These are phyloP conservation scores for Pristionchus mayeri DNA, from an alignment of 2,888 invertebrate species.

Conservation along the genomic window DNA sequence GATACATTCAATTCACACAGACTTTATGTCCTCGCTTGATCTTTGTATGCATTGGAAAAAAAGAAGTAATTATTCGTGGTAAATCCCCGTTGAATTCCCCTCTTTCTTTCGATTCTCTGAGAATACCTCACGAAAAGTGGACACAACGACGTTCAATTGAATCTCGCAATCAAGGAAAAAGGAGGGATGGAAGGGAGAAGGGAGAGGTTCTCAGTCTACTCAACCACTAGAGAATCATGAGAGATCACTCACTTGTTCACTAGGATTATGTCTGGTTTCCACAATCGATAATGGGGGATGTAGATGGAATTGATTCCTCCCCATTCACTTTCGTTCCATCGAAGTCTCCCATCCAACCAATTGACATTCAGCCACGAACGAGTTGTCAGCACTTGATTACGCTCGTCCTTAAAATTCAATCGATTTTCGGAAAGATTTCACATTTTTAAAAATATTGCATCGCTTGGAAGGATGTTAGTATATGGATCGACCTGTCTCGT, in stretches of 20 bases:
- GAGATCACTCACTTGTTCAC: constrained; percentile 70
- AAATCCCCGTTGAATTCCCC: neutral
- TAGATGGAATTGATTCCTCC: constrained; percentile 74
- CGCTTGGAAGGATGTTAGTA: too few relatives aligned
- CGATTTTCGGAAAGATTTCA: neutral
- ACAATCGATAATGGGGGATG: constrained; percentile 73
- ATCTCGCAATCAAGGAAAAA: constrained; percentile 43
- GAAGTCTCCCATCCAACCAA: constrained; percentile 69
- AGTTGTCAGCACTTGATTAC: constrained; percentile 75
- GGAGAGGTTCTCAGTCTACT: neutral
- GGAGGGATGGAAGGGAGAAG: neutral
- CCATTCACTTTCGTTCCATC: constrained; percentile 68
- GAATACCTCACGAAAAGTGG: neutral
- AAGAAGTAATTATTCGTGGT: neutral
- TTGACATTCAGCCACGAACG: constrained; percentile 76
- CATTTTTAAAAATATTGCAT: too few relatives aligned
- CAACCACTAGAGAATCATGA: constrained; percentile 6
- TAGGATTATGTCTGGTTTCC: constrained; percentile 75
- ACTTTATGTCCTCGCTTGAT: neutral
- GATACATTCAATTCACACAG: constrained; percentile 5
- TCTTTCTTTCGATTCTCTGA: neutral
- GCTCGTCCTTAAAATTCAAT: constrained; percentile 68
- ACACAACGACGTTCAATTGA: constrained; percentile 39
- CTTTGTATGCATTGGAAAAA: neutral
- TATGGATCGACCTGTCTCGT: constrained; percentile 4